Percentiles rank a stretch among this genome's conserved stretches.
These are phyloP conservation scores for Theristicus caerulescens DNA, from an alignment of 2,113 vertebrate genomes.

Conservation along the genomic window DNA sequence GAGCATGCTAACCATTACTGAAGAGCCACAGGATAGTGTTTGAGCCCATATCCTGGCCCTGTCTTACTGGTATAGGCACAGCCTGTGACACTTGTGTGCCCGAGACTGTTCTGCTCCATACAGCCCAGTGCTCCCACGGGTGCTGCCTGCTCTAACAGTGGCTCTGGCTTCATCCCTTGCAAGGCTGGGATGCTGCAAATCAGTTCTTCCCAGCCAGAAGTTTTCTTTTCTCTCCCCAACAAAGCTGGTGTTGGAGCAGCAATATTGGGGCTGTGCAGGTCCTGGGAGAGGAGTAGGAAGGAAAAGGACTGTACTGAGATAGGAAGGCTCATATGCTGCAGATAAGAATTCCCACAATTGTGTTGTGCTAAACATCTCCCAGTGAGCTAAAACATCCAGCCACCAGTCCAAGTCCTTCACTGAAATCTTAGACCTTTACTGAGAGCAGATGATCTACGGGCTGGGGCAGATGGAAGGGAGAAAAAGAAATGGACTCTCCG, in stretches of 20 bases:
- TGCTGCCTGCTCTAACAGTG: background rate
- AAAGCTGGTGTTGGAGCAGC: background rate
- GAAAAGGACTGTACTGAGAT: background rate
- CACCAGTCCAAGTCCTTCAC: background rate
- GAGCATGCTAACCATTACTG: background rate
- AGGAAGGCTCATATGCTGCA: background rate
- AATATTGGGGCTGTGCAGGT: background rate
- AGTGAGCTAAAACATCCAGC: background rate
- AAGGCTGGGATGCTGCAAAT: background rate
- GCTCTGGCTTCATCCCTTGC: background rate
- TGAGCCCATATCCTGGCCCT: background rate
- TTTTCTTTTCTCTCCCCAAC: background rate
- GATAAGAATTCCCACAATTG: background rate
- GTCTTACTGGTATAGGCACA: background rate
- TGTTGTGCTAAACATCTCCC: background rate
- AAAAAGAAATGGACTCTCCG: background rate
- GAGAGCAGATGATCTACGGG: background rate
- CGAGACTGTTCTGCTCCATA: background rate
- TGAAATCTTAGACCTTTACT: background rate
- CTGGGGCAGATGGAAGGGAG: background rate
- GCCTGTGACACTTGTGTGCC: background rate
- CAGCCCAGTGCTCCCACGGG: background rate
- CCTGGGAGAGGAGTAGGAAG: background rate
- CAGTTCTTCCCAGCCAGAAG: background rate
- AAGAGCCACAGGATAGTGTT: background rate